Evolutionary conservation across 1,140 invertebrate genomes (phyloP).

Genomic region (Nomia melanderi): DNA sequence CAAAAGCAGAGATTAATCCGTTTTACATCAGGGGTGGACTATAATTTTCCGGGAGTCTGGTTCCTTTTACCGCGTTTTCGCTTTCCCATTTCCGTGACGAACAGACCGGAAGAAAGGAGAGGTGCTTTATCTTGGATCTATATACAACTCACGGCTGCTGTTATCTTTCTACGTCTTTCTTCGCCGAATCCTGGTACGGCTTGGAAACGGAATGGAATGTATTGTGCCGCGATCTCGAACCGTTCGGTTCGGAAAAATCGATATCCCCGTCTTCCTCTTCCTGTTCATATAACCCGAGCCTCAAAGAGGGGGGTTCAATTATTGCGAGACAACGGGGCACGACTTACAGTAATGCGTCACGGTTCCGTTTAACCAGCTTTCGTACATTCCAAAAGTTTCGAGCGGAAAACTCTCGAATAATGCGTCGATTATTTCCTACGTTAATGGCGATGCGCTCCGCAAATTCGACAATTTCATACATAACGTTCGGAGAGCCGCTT

Average conservation of each 20-base stretch:
- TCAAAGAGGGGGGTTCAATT: neutral
- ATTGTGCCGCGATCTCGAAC: neutral
- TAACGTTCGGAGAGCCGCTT: too few relatives aligned
- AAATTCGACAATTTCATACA: too few relatives aligned
- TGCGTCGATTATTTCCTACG: too few relatives aligned
- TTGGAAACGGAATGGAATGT: neutral
- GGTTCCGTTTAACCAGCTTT: neutral
- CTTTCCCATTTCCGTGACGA: slow-evolving; percentile 26
- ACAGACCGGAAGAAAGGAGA: slow-evolving; percentile 1
- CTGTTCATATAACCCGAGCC: neutral
- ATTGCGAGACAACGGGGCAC: neutral
- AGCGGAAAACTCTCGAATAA: neutral
- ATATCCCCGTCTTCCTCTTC: neutral
- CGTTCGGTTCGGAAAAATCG: neutral
- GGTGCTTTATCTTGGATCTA: slow-evolving; percentile 33
- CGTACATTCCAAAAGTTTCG: too few relatives aligned
- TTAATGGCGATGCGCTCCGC: too few relatives aligned
- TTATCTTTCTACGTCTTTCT: slow-evolving; percentile 42
- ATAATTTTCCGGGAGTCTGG: slow-evolving; percentile 39
- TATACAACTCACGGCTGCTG: slow-evolving; percentile 21
- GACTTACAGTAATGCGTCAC: neutral
- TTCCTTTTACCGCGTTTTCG: neutral
- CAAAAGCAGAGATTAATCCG: slow-evolving; percentile 51
- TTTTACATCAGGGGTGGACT: slow-evolving; percentile 23
- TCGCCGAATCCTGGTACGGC: slow-evolving; percentile 9